Evolutionary conservation across 2,888 invertebrate genomes (phyloP).

Genomic region (Sepiola atlantica): DNA sequence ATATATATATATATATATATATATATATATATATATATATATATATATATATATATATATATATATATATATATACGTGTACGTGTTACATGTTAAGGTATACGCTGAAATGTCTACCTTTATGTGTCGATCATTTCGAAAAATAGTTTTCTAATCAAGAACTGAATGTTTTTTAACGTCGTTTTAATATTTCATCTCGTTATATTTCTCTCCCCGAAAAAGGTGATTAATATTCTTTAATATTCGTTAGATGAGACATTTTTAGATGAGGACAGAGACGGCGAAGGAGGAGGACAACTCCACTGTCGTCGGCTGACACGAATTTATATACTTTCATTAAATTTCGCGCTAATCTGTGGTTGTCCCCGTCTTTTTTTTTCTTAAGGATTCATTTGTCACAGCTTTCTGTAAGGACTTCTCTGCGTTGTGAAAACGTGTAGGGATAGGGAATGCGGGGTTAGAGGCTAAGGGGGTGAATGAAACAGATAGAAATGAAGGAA

Average conservation of each 20-base stretch:
- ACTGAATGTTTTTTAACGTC: background rate
- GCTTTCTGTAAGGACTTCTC: background rate
- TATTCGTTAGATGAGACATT: slow-evolving; percentile 32
- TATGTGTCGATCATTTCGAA: background rate
- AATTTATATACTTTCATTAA: slow-evolving; percentile 9
- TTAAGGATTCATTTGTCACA: background rate
- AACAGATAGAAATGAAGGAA: too few species aligned
- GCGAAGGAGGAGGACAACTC: background rate
- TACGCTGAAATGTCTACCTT: background rate
- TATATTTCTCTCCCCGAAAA: background rate
- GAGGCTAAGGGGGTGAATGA: too few species aligned
- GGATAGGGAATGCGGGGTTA: too few species aligned
- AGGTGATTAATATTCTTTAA: background rate
- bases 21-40: too few species aligned
- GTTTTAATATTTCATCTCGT: slow-evolving; percentile 21
- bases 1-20: too few species aligned
- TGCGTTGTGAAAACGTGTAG: background rate
- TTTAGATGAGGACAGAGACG: background rate
- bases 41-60: too few species aligned
- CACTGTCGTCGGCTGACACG: background rate
- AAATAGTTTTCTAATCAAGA: slow-evolving; percentile 19
- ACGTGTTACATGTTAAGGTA: too few species aligned
- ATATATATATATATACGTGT: too few species aligned
- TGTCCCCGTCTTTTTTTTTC: background rate
- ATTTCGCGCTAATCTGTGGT: slow-evolving; percentile 4